Conservation (phyloP, 2,113 vertebrate species). For the Protobothrops flavoviridis region DNA sequence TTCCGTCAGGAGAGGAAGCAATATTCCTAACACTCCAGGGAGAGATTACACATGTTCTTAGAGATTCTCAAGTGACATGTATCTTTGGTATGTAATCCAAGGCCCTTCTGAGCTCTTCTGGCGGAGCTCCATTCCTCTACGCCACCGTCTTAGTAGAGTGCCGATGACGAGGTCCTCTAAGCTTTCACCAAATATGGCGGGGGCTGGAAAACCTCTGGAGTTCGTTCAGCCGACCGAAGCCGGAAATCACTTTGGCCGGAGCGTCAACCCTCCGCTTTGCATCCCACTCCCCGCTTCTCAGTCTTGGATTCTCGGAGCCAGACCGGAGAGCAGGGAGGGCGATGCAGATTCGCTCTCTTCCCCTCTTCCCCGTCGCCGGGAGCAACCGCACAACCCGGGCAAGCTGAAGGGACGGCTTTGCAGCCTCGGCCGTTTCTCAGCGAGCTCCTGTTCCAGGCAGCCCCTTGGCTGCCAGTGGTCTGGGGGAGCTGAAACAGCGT, state of each 20-base stretch:
- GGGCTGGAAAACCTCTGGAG: slow-evolving; percentile 54
- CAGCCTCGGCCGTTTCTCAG: not conserved
- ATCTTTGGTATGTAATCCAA: slow-evolving; percentile 34
- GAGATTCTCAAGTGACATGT: slow-evolving; percentile 40
- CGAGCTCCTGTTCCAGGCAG: not conserved
- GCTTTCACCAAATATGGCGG: slow-evolving; percentile 71
- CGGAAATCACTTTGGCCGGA: slow-evolving; percentile 38
- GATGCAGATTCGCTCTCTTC: not conserved
- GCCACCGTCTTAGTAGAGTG: not conserved
- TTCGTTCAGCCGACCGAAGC: slow-evolving; percentile 13
- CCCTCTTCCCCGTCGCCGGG: not conserved
- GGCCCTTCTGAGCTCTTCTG: not conserved
- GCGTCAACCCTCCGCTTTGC: not conserved
- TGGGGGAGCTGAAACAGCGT: not conserved
- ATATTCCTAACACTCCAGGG: not conserved
- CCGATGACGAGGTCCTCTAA: slow-evolving; percentile 60
- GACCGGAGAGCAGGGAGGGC: not conserved
- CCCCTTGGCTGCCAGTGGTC: not conserved
- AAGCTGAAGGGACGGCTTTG: too few relatives aligned
- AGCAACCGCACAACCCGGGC: not conserved
- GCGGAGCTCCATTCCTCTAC: slow-evolving; percentile 32
- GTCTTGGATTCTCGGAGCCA: not conserved
- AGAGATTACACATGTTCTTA: slow-evolving; percentile 6
- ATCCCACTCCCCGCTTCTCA: not conserved
- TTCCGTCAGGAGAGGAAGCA: not conserved